These are phyloP conservation scores for Himalopsyche kuldschensis DNA, from an alignment of 2,888 invertebrate species.

Conservation along the genomic window DNA sequence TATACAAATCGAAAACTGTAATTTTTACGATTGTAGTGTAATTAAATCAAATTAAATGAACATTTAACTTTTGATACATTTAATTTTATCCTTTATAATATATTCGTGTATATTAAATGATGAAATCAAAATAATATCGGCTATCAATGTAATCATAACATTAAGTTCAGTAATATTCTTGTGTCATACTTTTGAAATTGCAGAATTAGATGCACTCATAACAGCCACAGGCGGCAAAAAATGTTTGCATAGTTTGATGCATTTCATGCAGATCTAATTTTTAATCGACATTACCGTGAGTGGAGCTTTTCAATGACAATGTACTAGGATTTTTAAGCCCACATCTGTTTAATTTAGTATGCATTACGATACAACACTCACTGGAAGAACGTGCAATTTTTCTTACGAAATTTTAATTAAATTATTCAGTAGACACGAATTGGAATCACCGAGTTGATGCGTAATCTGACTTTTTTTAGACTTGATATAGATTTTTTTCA, in stretches of 20 bases:
- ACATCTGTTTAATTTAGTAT: neutral
- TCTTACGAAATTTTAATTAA: neutral
- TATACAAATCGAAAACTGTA: too few relatives aligned
- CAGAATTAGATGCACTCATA: neutral
- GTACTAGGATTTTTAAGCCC: neutral
- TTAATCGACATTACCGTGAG: neutral
- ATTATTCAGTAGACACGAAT: neutral
- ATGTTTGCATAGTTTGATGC: neutral
- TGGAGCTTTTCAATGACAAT: neutral
- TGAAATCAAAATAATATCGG: too few relatives aligned
- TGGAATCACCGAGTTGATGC: neutral
- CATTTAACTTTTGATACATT: too few relatives aligned
- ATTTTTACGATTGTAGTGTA: too few relatives aligned
- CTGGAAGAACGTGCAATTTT: neutral
- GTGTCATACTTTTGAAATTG: neutral
- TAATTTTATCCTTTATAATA: too few relatives aligned
- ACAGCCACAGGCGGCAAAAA: neutral
- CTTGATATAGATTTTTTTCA: too few relatives aligned
- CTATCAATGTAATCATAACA: neutral
- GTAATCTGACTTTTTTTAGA: too few relatives aligned
- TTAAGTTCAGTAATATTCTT: neutral
- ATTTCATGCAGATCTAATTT: constrained; percentile 1
- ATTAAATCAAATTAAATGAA: too few relatives aligned
- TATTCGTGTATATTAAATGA: too few relatives aligned
- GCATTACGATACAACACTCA: neutral